Evolutionary conservation across 2,888 invertebrate genomes (phyloP).

Genomic region (Nomada ferruginata): DNA sequence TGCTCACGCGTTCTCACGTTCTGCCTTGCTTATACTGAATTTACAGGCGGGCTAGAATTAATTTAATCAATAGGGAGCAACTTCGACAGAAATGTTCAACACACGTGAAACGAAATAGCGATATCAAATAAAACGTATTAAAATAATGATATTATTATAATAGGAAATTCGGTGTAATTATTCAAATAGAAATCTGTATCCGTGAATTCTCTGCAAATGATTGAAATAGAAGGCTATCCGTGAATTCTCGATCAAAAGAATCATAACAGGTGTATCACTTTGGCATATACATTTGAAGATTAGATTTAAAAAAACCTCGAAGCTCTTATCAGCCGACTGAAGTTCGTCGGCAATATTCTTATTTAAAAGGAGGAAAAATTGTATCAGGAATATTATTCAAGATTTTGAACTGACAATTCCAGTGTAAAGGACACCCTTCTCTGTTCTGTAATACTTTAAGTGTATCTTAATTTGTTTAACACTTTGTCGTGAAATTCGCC

Average conservation of each 20-base stretch:
- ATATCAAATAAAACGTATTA: too few species aligned
- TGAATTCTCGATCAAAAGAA: too few species aligned
- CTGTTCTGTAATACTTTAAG: constrained; percentile 4
- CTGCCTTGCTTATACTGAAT: not conserved
- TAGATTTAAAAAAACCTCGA: constrained; percentile 8
- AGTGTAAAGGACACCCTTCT: not conserved
- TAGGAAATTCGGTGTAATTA: too few species aligned
- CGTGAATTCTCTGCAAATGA: too few species aligned
- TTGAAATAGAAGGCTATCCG: too few species aligned
- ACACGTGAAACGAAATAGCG: too few species aligned
- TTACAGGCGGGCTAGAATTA: not conserved
- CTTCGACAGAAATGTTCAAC: too few species aligned
- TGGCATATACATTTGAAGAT: not conserved
- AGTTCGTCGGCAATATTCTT: not conserved
- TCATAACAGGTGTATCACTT: not conserved
- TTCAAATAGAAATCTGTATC: too few species aligned
- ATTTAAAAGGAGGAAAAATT: not conserved
- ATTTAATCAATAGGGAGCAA: not conserved
- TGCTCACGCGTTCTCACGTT: too few species aligned
- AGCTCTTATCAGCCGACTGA: not conserved
- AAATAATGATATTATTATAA: too few species aligned
- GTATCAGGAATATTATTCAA: constrained; percentile 14
- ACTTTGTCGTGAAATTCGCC: constrained; percentile 19
- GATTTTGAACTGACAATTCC: not conserved
- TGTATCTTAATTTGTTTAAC: not conserved